Base-by-base conservation (phyloP, 1,140 invertebrate species). In the Drosophila kanapiae region DNA sequence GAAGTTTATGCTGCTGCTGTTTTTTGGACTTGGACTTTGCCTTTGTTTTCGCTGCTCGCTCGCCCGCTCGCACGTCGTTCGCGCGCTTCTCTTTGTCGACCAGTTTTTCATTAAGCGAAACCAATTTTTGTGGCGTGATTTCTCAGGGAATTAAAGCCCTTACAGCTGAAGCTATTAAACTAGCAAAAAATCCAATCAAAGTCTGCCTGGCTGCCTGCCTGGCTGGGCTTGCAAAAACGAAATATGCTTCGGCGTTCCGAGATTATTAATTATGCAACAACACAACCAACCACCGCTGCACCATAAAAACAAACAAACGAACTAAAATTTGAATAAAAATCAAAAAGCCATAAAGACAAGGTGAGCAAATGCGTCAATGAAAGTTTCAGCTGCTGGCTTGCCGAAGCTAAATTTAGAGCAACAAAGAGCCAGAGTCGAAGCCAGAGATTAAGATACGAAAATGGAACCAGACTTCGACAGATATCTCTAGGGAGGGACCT, bases 331-430 rank as follows among this genome's bases (percentile, higher is more conserved):
- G 35, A 83, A 86, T 87, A 86, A 87, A 82, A 54, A 61, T 69
- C 38, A 78, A 70, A 74, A 62, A 43, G 35, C 43, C 27, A 75
- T 75, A 62, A 78, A 78, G 83, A 88, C 83, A 87, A 87, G 83
- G 83, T 87, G 80, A 87, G 64, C 84, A 77, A 88, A 87, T 87
- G 72, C 83, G 83, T 87, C 83, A 88, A 87, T 87, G 80, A 88
- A 88, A 88, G 84, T 87, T 68, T 51, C 40, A 63, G 60, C 77
- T 60, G 69, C 38, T n/a, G 47, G 63, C 67, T 27, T 18, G 51
- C 33, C 13, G 14, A 27, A n/a, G 18, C 18, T 85, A 86, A 85
- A 81, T 85, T 74, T 78, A 85, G 58, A 78, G 56, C 33, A 49
- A 72, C 29, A 49, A 74, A 47, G 23, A 67, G 31, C 11, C 31